phyloP scores from a whole-genome alignment of 2,797 vertebrate species.

The Gambusia yucatana region DNA sequence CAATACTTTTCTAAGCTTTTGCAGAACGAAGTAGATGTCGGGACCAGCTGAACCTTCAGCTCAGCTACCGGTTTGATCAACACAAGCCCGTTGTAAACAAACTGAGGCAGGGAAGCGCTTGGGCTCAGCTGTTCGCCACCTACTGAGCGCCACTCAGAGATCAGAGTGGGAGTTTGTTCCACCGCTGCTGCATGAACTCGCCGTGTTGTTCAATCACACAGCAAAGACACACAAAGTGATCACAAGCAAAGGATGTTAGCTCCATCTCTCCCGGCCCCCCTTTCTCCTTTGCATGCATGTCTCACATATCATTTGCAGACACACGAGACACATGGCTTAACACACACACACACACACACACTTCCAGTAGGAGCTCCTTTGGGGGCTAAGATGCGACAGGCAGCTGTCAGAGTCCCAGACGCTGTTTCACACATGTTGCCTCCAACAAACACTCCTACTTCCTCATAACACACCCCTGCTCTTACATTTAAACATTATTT shows the following conservation, averaged over 20 bases:
- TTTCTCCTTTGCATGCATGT: neutral
- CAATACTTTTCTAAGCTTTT: neutral
- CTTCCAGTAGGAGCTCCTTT: slow-evolving; percentile 34
- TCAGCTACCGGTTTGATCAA: neutral
- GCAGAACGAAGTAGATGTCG: neutral
- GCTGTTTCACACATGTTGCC: slow-evolving; percentile 52
- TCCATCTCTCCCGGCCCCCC: neutral
- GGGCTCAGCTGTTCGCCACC: neutral
- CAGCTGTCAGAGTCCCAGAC: slow-evolving; percentile 76
- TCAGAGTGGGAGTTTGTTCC: slow-evolving; percentile 39
- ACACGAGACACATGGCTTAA: neutral
- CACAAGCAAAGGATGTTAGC: neutral
- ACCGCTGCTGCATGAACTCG: slow-evolving; percentile 6
- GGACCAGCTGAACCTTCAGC: neutral
- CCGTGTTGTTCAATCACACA: slow-evolving; percentile 28
- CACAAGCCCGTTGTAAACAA: neutral
- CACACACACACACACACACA: neutral
- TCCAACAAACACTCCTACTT: slow-evolving; percentile 48
- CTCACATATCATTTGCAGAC: neutral
- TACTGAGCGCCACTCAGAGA: slow-evolving; percentile 16
- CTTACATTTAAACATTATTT: slow-evolving; percentile 6
- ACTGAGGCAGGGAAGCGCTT: neutral
- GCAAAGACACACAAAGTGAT: slow-evolving; percentile 28
- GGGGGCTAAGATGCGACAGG: slow-evolving; percentile 69
- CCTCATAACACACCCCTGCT: slow-evolving; percentile 10